Evolutionary conservation across 1,140 invertebrate genomes (phyloP).

Genomic region (Microplitis demolitor): DNA sequence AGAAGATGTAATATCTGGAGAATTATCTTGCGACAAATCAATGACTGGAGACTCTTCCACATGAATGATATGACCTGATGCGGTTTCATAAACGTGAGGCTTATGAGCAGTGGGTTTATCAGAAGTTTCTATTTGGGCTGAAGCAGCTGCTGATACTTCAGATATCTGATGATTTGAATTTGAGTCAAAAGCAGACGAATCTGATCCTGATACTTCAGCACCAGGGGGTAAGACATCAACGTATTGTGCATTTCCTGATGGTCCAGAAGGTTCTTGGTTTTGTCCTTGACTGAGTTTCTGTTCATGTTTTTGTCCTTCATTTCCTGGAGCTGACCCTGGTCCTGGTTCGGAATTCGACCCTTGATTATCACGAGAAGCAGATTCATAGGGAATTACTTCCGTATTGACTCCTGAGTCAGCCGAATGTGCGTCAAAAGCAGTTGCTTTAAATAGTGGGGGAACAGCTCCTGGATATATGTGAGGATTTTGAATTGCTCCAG

Average conservation of each 20-base stretch:
- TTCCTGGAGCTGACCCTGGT: background rate
- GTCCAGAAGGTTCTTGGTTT: background rate
- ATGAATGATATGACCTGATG: conserved; percentile 38
- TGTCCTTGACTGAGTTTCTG: background rate
- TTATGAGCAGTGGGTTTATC: background rate
- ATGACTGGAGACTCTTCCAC: conserved; percentile 43
- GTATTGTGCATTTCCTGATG: conserved; percentile 1
- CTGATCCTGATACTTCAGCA: conserved; percentile 7
- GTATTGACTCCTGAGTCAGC: background rate
- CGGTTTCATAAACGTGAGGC: background rate
- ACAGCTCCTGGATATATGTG: conserved; percentile 39
- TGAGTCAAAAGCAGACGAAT: background rate
- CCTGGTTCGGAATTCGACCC: background rate
- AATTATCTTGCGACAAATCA: conserved; percentile 31
- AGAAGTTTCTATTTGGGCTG: background rate
- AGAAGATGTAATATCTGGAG: conserved; percentile 18
- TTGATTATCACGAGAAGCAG: too few relatives aligned
- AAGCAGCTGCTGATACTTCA: background rate
- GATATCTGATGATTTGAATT: background rate
- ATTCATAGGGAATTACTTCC: background rate
- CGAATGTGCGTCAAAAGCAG: conserved; percentile 31
- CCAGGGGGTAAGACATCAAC: conserved; percentile 25
- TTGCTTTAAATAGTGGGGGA: conserved; percentile 44
- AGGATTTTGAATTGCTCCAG: conserved; percentile 30
- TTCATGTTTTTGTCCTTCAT: background rate